Evolutionary conservation across 2,113 vertebrate genomes (phyloP), one percentile per base, ranked within the genome.

Genomic region (Oreochromis niloticus): DNA sequence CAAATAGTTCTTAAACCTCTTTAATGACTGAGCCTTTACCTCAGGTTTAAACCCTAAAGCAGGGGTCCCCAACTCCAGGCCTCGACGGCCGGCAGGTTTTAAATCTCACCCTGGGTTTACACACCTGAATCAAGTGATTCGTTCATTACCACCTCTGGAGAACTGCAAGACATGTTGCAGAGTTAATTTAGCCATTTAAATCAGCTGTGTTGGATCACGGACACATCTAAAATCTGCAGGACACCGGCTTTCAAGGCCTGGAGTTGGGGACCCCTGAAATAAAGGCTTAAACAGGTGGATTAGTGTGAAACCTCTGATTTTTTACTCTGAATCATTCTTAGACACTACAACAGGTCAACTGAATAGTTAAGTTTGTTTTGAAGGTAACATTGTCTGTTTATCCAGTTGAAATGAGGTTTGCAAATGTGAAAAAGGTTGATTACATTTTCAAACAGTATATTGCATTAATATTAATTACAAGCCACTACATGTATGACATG

Each of bases 171-270:
- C 19, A 54, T 54, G 52, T 54, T 54, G 52, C 6, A 2, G 52
- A 1, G 52, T 0, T 54, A 54, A 54, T 54, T 54, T 54, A 54
- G 9, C 52, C 52, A 54, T 54, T 54, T 54, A 54, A 22, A 54
- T 54, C 0, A 54, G 52, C 19, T 54, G 52, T 54, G 19, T 54
- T 54, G 50, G 50, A 54, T 6, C 5, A 54, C 0, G 9, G 9
- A 11, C 3, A 54, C 19, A 54, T 54, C 52, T 54, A 54, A 54
- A 54, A 54, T 6, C 19, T 22, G 52, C 50, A 54, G 50, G 50
- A n/a, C 0, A 54, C 48, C 2, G 2, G 50, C 52, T 54, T 54
- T n/a, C 0, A 3, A 10, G n/a, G 52, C 2, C 5, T 54, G 52
- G 52, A 54, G n/a, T 55, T 55, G 52, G 3, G 5, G 52, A 55